phyloP scores from a whole-genome alignment of 2,113 vertebrate species.

The Gymnogyps californianus region DNA sequence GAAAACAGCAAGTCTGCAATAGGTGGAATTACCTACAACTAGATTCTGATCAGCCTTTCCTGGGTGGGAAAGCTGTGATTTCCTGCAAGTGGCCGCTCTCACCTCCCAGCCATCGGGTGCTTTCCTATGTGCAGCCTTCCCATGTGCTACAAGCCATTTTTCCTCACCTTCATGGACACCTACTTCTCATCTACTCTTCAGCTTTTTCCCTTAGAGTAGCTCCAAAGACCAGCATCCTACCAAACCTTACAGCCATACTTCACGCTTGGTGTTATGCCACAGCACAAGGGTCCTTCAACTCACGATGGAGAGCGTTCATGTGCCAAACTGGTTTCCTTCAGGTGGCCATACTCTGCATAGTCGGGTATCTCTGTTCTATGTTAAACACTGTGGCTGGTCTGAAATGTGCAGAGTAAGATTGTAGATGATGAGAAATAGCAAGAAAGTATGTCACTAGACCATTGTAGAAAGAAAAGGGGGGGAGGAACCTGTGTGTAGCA shows the following conservation, averaged over 20 bases:
- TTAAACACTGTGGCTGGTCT: neutral
- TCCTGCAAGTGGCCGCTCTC: no score
- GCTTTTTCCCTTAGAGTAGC: neutral
- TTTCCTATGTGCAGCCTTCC: neutral
- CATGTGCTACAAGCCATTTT: neutral
- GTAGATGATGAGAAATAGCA: neutral
- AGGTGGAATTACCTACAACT: neutral
- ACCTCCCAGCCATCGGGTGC: neutral
- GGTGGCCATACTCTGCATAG: accelerated
- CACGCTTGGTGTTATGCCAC: accelerated
- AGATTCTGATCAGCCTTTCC: neutral
- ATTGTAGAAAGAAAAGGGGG: neutral
- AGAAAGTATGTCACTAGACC: neutral
- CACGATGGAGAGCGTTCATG: accelerated
- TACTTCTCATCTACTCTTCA: neutral
- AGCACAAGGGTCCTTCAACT: neutral
- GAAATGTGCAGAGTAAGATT: neutral
- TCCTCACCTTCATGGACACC: neutral
- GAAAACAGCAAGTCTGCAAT: neutral
- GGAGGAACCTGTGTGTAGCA: neutral
- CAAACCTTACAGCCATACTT: neutral
- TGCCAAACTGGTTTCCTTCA: neutral
- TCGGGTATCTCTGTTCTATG: accelerated
- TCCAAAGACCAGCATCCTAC: neutral
- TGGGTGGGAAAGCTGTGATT: neutral